These are phyloP conservation scores for Ptilodon capucinus DNA, from an alignment of 2,888 invertebrate genomes.

Conservation along the genomic window DNA sequence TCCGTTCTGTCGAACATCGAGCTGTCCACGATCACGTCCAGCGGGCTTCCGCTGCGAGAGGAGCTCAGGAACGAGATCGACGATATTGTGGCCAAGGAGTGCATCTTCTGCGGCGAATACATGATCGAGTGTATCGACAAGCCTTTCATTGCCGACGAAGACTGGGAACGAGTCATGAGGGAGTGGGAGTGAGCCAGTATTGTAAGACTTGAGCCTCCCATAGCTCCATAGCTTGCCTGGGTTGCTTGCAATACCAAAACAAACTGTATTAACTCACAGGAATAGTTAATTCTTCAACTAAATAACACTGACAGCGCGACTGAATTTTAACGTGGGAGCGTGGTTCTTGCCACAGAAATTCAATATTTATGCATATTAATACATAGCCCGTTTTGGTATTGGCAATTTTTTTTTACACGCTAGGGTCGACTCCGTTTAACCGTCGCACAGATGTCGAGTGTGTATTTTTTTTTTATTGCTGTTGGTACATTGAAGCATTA, in stretches of 20 bases:
- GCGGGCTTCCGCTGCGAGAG: conserved; percentile 82
- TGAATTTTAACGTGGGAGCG: no score
- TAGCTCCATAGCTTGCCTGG: no score
- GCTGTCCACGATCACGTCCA: conserved; percentile 64
- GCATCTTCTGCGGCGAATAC: conserved; percentile 95
- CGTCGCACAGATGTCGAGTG: neutral
- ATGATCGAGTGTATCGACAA: conserved; percentile 96
- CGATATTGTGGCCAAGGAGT: conserved; percentile 94
- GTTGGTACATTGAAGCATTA: neutral
- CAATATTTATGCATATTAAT: no score
- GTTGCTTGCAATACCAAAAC: no score
- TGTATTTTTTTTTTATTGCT: neutral
- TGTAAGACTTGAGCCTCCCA: no score
- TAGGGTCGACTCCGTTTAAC: no score
- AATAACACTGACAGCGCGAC: no score
- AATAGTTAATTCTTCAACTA: no score
- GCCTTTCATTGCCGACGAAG: conserved; percentile 92
- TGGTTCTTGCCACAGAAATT: no score
- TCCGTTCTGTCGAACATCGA: conserved; percentile 76
- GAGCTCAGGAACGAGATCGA: conserved; percentile 92
- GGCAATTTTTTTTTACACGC: no score
- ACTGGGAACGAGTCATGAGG: conserved; percentile 91
- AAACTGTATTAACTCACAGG: no score
- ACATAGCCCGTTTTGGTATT: no score
- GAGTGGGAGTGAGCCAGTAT: conserved; percentile 89